These are phyloP conservation scores for Butorides virescens DNA, from an alignment of 2,113 vertebrate species.

Conservation along the genomic window DNA sequence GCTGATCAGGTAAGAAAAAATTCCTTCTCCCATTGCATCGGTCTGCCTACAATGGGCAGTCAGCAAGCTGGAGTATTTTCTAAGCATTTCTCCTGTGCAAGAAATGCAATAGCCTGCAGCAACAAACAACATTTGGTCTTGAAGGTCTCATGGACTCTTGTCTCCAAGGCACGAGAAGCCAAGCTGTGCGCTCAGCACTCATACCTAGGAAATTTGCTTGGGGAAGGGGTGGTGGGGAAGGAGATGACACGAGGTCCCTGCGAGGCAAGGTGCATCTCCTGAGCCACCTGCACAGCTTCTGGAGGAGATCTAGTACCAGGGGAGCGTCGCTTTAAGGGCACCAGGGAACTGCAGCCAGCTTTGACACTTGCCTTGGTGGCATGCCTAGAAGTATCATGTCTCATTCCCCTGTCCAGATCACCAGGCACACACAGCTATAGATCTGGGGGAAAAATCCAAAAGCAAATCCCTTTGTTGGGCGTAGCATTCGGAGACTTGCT, in stretches of 20 bases:
- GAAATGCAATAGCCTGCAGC: fast-evolving
- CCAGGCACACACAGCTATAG: fast-evolving
- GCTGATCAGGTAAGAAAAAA: neutral
- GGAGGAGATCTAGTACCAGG: neutral
- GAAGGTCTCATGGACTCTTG: neutral
- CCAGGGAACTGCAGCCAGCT: neutral
- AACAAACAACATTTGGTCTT: neutral
- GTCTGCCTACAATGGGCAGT: neutral
- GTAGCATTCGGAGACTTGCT: neutral
- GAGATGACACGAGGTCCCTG: neutral
- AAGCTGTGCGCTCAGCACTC: neutral
- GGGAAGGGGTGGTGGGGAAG: neutral
- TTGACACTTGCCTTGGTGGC: neutral
- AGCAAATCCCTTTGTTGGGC: neutral
- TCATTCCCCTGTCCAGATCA: neutral
- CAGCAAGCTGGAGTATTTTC: neutral
- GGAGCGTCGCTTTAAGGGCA: neutral
- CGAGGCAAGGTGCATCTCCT: neutral
- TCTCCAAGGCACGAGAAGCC: neutral
- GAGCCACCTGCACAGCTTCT: neutral
- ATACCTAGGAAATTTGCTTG: neutral
- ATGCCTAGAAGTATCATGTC: fast-evolving
- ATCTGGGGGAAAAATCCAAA: neutral
- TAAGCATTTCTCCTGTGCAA: neutral
- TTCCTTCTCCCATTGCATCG: neutral